phyloP scores from a whole-genome alignment of 2,113 vertebrate species.

The Nymphicus hollandicus region DNA sequence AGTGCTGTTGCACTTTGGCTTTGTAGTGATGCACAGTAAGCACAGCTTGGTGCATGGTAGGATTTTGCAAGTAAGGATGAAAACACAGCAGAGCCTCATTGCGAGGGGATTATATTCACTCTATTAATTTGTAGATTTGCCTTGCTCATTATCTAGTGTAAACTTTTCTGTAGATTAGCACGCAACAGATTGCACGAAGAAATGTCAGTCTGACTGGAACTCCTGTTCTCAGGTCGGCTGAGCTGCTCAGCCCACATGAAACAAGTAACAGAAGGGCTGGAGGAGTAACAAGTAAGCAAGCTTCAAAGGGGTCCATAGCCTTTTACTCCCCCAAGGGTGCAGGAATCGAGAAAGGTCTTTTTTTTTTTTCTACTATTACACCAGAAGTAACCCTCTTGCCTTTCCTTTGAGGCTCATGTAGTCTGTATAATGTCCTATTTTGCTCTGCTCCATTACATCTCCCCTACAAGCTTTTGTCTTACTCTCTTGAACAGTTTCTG shows the following conservation, averaged over 20 bases:
- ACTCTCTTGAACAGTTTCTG: not conserved
- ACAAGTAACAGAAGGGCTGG: not conserved
- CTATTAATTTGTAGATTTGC: not conserved
- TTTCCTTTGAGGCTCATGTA: not conserved
- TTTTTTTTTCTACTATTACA: not conserved
- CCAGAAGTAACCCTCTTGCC: not conserved
- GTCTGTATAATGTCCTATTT: not conserved
- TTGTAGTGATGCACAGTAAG: not conserved
- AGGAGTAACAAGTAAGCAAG: not conserved
- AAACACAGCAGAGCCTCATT: not conserved
- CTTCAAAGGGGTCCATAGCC: not conserved
- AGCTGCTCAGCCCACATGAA: conserved; percentile 15
- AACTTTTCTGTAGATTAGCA: conserved; percentile 31
- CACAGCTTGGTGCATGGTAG: fast-evolving
- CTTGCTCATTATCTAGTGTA: not conserved
- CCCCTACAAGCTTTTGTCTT: not conserved
- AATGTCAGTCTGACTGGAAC: not conserved
- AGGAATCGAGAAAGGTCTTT: not conserved
- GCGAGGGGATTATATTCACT: not conserved
- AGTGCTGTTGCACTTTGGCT: not conserved
- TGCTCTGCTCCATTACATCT: not conserved
- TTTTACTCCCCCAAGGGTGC: not conserved
- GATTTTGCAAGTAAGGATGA: not conserved
- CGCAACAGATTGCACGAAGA: conserved; percentile 13
- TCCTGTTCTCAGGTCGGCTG: not conserved